Percentiles rank a stretch among this genome's conserved stretches.
phyloP scores from a whole-genome alignment of 2,888 invertebrate species.

The Linnaemya tessellans region DNA sequence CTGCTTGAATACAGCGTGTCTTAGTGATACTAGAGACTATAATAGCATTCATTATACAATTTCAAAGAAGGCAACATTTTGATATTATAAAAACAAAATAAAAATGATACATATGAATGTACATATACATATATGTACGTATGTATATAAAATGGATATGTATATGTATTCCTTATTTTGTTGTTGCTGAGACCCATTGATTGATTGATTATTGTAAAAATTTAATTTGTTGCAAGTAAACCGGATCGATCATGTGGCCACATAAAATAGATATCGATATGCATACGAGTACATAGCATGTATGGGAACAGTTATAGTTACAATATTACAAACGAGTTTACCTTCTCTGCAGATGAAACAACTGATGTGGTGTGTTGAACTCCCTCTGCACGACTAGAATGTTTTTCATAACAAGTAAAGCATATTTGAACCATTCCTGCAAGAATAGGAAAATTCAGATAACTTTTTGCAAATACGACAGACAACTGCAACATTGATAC shows the following conservation, averaged over 20 bases:
- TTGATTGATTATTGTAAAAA: background rate
- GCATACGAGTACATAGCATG: no score
- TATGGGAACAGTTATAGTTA: no score
- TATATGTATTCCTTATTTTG: background rate
- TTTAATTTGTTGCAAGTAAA: background rate
- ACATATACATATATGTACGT: background rate
- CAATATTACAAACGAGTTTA: constrained; percentile 26
- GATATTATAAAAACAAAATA: constrained; percentile 1
- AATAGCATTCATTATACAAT: constrained; percentile 33
- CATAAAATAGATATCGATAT: background rate
- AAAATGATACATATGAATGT: background rate
- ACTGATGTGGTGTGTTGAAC: constrained; percentile 71
- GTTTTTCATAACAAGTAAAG: constrained; percentile 92
- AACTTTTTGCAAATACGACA: background rate
- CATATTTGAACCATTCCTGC: constrained; percentile 93
- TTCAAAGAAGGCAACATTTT: constrained; percentile 32
- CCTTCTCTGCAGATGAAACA: constrained; percentile 66
- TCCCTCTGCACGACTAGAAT: constrained; percentile 84
- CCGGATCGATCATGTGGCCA: background rate
- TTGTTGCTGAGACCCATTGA: background rate
- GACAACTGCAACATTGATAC: constrained; percentile 52
- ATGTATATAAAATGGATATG: background rate
- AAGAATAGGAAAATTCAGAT: constrained; percentile 45
- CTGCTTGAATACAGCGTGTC: constrained; percentile 10
- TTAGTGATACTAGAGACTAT: constrained; percentile 31